Conservation (phyloP, 2,113 vertebrate species). For the Rhinoptilus africanus region DNA sequence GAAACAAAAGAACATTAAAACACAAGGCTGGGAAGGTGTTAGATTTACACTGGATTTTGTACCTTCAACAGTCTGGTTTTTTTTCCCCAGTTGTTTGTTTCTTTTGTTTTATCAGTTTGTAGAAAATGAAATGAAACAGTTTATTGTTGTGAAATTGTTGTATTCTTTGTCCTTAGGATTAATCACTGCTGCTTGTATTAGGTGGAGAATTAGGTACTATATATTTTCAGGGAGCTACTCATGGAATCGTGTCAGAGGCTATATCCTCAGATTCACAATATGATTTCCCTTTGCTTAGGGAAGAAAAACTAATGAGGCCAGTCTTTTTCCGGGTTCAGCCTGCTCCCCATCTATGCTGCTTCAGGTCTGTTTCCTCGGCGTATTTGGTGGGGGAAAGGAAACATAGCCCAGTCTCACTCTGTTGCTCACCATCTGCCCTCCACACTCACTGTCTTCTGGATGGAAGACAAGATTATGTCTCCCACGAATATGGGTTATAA, state of each 20-base stretch:
- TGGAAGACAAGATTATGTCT: not conserved
- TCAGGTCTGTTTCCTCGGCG: fast-evolving
- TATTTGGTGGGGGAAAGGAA: not conserved
- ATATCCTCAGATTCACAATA: not conserved
- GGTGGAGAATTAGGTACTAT: not conserved
- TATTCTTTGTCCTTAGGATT: not conserved
- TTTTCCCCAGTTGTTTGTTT: not conserved
- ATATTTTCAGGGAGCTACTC: not conserved
- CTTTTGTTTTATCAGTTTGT: not conserved
- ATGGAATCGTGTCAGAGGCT: not conserved
- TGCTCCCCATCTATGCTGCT: not conserved
- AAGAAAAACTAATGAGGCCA: not conserved
- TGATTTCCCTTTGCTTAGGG: not conserved
- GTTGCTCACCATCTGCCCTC: not conserved
- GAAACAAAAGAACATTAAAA: not conserved
- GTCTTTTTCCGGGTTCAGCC: not conserved
- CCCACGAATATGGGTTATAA: not conserved
- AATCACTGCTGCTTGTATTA: not conserved
- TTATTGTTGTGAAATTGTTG: not conserved
- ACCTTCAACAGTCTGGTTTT: not conserved
- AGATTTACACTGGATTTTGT: not conserved
- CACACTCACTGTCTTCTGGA: not conserved
- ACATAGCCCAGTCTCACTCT: not conserved
- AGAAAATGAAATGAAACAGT: not conserved
- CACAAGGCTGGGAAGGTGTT: not conserved